These are phyloP conservation scores for Actinia equina DNA, from an alignment of 64 coral and sea anemone species.

Conservation along the genomic window DNA sequence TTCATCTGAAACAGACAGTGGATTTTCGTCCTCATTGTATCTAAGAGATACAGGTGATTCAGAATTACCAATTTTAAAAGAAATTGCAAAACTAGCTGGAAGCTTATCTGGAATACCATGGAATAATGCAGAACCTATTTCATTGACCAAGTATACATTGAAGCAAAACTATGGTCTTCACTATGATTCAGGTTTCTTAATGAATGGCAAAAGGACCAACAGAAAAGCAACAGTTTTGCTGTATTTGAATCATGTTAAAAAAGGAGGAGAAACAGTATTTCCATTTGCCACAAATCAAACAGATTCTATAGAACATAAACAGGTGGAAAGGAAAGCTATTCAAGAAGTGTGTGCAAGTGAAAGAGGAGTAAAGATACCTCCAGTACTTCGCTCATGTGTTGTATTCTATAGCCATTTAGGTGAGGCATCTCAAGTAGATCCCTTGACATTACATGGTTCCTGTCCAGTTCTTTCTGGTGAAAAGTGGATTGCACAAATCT, in stretches of 20 bases:
- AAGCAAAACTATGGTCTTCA: conserved; percentile 77
- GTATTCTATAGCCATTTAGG: conserved; percentile 64
- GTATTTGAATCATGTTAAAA: conserved; percentile 71
- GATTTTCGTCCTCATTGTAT: conserved; percentile 79
- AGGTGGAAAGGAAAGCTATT: conserved; percentile 48
- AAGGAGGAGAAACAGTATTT: conserved; percentile 88
- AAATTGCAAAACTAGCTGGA: conserved; percentile 66
- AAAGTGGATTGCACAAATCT: conserved; percentile 83
- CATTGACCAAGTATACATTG: conserved; percentile 67
- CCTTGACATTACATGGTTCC: conserved; percentile 68
- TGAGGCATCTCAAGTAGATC: conserved; percentile 44
- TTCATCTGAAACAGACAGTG: conserved; percentile 67
- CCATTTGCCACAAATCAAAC: conserved; percentile 63
- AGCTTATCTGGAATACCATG: conserved; percentile 62
- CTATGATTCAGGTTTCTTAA: conserved; percentile 79
- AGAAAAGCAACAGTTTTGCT: conserved; percentile 64
- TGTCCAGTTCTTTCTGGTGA: conserved; percentile 66
- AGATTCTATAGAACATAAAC: background rate
- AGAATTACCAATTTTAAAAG: conserved; percentile 49
- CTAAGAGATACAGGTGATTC: conserved; percentile 46
- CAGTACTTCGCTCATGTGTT: conserved; percentile 49
- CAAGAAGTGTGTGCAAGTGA: conserved; percentile 12
- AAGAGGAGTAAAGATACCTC: conserved; percentile 48
- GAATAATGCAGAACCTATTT: conserved; percentile 69
- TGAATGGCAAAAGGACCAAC: conserved; percentile 56